Percentiles rank a stretch among this genome's conserved stretches.
Conservation (phyloP, 2,888 invertebrate species). For the Cetonia aurata region DNA sequence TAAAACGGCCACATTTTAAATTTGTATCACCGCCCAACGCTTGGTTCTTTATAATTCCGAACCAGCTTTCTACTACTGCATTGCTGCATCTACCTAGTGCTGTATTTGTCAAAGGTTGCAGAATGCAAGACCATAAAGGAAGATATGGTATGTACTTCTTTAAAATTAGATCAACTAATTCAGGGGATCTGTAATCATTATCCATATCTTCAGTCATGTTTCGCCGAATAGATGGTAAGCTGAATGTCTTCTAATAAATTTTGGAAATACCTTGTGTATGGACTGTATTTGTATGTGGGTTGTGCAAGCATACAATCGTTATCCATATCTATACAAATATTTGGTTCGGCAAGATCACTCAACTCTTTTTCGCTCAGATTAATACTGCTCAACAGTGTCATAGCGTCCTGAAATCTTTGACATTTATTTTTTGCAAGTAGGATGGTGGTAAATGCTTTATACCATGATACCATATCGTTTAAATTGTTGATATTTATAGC, state of each 20-base stretch:
- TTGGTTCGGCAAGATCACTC: neutral
- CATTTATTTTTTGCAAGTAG: neutral
- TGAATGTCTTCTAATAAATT: neutral
- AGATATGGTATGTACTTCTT: conserved; percentile 3
- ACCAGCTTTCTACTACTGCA: conserved; percentile 1
- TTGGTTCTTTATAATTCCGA: neutral
- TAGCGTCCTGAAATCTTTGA: neutral
- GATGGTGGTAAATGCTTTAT: neutral
- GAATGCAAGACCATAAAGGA: neutral
- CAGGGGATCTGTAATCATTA: neutral
- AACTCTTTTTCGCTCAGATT: neutral
- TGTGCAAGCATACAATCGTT: neutral
- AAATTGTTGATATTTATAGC: conserved; percentile 1
- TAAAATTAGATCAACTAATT: conserved; percentile 1
- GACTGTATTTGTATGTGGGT: conserved; percentile 1
- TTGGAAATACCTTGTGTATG: neutral
- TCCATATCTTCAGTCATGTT: neutral
- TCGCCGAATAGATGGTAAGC: neutral
- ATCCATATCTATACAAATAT: neutral
- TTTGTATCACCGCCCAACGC: neutral
- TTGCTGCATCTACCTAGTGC: neutral
- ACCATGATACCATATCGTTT: neutral
- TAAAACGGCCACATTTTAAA: neutral
- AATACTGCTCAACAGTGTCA: neutral
- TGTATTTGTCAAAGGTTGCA: neutral